Conservation (phyloP, 2,113 vertebrate species). For the Onychostoma macrolepis region DNA sequence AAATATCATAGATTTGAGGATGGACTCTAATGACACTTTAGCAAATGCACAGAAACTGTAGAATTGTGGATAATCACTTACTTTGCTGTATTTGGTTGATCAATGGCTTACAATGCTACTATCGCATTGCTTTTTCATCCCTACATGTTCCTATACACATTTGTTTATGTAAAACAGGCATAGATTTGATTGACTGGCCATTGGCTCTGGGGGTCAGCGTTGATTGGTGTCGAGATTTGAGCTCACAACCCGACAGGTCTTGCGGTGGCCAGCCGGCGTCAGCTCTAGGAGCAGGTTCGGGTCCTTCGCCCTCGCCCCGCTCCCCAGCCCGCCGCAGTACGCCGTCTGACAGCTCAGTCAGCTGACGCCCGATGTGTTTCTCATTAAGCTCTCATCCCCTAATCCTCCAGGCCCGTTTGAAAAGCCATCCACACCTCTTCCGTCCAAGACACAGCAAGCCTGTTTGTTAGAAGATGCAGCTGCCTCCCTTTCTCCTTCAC, state of each 20-base stretch:
- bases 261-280: not conserved
- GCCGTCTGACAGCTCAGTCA: conserved; percentile 66
- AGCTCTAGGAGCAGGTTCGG: conserved; percentile 6
- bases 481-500: conserved; percentile 53
- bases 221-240: conserved; percentile 46
- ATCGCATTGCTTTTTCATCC: not conserved
- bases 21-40: not conserved
- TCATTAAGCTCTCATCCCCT: conserved; percentile 69
- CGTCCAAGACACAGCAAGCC: conserved; percentile 56
- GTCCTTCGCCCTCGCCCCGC: not conserved
- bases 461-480: conserved; percentile 71
- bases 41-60: not conserved
- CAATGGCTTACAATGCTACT: not conserved
- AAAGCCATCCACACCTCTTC: conserved; percentile 72
- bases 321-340: conserved; percentile 9
- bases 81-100: no score
- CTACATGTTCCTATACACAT: not conserved
- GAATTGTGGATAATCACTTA: not conserved
- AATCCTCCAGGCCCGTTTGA: conserved; percentile 72
- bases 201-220: conserved; percentile 22
- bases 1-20: not conserved
- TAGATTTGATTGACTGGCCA: conserved; percentile 35
- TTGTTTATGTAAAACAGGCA: not conserved
- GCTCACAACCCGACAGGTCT: conserved; percentile 40
- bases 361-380: conserved; percentile 68